These are phyloP conservation scores for Apotomis betuletana DNA, from an alignment of 2,888 invertebrate genomes.

Conservation along the genomic window DNA sequence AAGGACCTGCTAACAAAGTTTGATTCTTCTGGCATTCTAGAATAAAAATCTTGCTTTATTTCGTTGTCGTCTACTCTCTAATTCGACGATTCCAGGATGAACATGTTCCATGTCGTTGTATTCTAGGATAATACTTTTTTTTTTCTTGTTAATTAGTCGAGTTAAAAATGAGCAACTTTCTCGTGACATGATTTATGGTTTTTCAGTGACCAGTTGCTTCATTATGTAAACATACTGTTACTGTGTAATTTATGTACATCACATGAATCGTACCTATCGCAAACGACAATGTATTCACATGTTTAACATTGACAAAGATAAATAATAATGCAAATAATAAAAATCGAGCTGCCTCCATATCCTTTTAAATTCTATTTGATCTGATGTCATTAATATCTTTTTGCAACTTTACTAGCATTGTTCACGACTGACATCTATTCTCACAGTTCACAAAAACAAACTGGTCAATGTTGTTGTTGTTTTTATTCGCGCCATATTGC, in stretches of 20 bases:
- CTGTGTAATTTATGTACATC: neutral
- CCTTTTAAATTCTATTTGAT: neutral
- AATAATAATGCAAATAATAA: neutral
- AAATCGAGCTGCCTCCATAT: neutral
- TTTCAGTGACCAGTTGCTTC: neutral
- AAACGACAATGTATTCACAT: neutral
- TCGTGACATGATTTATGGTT: constrained; percentile 4
- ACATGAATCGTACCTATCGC: too few species aligned
- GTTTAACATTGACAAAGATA: neutral
- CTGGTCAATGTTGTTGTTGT: constrained; percentile 4
- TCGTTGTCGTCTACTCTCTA: too few species aligned
- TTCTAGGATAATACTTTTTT: too few species aligned
- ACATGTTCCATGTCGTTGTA: too few species aligned
- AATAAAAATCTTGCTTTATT: too few species aligned
- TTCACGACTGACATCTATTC: constrained; percentile 6
- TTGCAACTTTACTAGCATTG: neutral
- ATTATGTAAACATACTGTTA: constrained; percentile 19
- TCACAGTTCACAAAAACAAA: constrained; percentile 10
- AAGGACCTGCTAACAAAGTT: too few species aligned
- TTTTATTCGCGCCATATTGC: constrained; percentile 18
- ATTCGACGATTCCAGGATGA: too few species aligned
- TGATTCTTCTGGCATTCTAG: too few species aligned
- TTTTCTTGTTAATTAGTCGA: neutral
- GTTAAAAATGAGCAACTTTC: neutral
- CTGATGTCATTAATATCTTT: neutral